Base-by-base conservation (phyloP, 2,113 vertebrate genomes). In the Nesospiza acunhae region DNA sequence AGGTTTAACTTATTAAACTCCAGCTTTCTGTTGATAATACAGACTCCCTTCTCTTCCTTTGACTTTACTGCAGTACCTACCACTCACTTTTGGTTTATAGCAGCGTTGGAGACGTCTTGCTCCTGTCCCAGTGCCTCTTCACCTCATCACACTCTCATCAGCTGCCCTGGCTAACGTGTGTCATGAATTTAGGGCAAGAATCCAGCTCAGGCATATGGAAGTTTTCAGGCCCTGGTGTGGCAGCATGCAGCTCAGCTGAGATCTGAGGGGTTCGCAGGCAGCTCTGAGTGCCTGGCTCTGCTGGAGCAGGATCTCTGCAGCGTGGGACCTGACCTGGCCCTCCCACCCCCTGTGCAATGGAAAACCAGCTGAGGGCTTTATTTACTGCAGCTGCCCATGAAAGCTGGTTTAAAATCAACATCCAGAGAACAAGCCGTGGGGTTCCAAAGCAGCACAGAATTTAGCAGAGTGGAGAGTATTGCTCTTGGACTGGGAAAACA, bases 401-500 rank as follows among this genome's bases (percentile, higher is more conserved):
- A 83, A 94, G 67, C 59, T 90, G 92, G 58, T 62, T 95, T 90
- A 80, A 92, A 96, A 77, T 92, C 94, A 93, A 88, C 88, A 83
- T 85, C 73, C 94, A 46, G 91, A 79, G 81, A 76, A 63, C 62
- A 89, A 94, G 27, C 94, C 3, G 0, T 83, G 91, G 94, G 95
- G 94, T 96, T 93, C 94, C 93, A 83, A 9, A 16, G 69, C 75
- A 46, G 50, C 47, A 60, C 67, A 87, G 89, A 91, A 52, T 92
- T 92, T 73, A 77, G 44, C 74, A 55, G 91, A 79, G 78, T 41
- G 68, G 37, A 83, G 47, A 67, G 33, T 96, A 73, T 94, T 97
- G 93, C 93, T 96, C 90, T 96, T 96, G 93, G 90, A 95, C 75
- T 62, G 42, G 75, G 75, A 94, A 95, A 95, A 88, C 53, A 94